Evolutionary conservation across 2,888 invertebrate genomes (phyloP), one percentile per base, ranked within the genome.

Genomic region (Harmothoe impar): DNA sequence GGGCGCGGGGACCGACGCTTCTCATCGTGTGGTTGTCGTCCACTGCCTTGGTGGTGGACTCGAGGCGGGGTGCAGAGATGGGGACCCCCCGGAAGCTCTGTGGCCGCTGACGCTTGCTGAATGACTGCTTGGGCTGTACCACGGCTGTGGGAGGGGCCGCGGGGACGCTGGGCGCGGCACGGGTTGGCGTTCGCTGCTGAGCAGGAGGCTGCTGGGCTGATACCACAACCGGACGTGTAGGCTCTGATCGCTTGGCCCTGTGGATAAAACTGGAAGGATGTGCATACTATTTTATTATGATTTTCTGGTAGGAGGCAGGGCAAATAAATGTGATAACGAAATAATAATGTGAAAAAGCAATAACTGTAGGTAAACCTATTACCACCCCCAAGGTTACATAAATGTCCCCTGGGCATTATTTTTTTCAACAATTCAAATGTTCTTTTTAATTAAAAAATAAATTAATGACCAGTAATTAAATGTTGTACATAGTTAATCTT

Each of bases 211-310:
- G 35, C 81, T 33, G 81, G 3, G 29, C 29, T 29, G 25, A 25
- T 1, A 25, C 72, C n/a, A n/a, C 25, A 3, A 25, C 72, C 43
- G 31, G n/a, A n/a, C 84, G 35, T 33, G 78, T 29, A 23, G 90
- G 90, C 56, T 84, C 90, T 29, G 90, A 90, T 29, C 90, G 43
- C 56, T 84, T 90, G 81, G 90, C 90, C 35, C 90, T 77, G 81
- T 90, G 90, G 25, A 90, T 54, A 78, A 90, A 90, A 56, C 90
- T 90, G 90, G 72, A 89, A 77, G 51, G 0, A 89, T 72, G 20
- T 25, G 43, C 68, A 89, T 23, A 56, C 12, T 33, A 33, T 89
- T 68, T 56, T 51, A 31, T 17, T 51, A 51, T 23, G 20, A n/a
- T 35, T 35, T 35, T 23, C 0, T 84, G 72, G 25, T 25, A 29